Evolutionary conservation across 2,113 vertebrate species (phyloP), one percentile per base, ranked within the genome.

Genomic region (Hemiprocne comata): DNA sequence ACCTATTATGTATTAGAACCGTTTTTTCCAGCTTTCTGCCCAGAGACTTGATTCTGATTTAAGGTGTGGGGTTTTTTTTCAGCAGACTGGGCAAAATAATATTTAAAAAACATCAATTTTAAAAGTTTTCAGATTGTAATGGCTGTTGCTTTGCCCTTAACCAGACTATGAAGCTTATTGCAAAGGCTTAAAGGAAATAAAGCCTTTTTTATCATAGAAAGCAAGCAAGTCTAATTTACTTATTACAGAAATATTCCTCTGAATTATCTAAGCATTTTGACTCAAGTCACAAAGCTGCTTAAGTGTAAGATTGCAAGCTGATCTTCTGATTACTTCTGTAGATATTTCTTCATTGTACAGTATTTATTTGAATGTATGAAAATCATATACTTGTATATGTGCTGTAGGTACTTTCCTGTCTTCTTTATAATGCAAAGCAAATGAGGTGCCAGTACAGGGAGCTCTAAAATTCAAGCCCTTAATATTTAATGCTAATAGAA

Each of bases 1-100:
- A 77, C 92, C 85, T 90, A 69, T 96, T 96, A 91, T 89, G 38
- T 75, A 91, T 87, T 92, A 93, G 71, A 93, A 70, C 31, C 2
- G 24, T 50, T 51, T 67, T 76, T 89, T 77, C n/a, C 55, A 88
- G 36, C 33, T 91, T 94, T 82, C 58, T 95, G 54, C 53, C 60
- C 40, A 76, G 55, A 89, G 31, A 50, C 46, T 36, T 76, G 55
- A 84, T 90, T 93, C 58, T 93, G 61, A 71, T 94, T 93, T 87
- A 91, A 86, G 57, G 18, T 48, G 46, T 46, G 46, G 46, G 46
- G 15, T 46, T 46, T 46, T 72, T 42, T 53, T 67, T 28, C 6
- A 88, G 2, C 21, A 84, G 19, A 61, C 38, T 3, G 31, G 25
- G 10, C 54, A 55, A 86, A 91, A 66, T 73, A 94, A 84, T 85